Conservation (phyloP, 23 tunicate genomes). For the Ascidia mentula region DNA sequence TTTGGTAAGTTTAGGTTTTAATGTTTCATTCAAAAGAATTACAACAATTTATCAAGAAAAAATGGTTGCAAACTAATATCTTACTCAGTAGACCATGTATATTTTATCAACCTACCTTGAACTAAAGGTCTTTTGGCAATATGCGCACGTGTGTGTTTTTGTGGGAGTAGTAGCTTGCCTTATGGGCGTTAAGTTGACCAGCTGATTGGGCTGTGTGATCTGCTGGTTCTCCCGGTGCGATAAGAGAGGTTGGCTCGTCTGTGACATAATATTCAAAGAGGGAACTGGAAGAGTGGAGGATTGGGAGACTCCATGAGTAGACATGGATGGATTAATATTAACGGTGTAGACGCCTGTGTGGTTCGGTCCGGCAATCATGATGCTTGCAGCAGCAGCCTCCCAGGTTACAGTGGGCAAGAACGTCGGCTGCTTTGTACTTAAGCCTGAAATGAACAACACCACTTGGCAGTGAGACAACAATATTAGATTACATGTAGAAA, state of each 20-base stretch:
- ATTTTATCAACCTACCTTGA: slow-evolving; percentile 54
- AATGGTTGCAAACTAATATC: too few relatives aligned
- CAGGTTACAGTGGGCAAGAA: background rate
- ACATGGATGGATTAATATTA: slow-evolving; percentile 38
- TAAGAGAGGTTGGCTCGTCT: slow-evolving; percentile 31
- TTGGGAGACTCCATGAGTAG: slow-evolving; percentile 32
- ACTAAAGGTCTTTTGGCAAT: slow-evolving; percentile 46
- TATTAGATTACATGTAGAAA: too few relatives aligned
- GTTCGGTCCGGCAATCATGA: slow-evolving; percentile 49
- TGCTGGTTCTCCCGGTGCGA: slow-evolving; percentile 27
- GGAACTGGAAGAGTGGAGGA: slow-evolving; percentile 19
- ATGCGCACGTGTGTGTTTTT: slow-evolving; percentile 34
- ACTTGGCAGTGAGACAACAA: too few relatives aligned
- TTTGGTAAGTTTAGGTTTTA: too few relatives aligned
- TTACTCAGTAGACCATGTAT: too few relatives aligned
- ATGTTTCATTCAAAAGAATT: too few relatives aligned
- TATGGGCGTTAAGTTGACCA: slow-evolving; percentile 49
- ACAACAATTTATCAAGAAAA: too few relatives aligned
- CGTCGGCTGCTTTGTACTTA: too few relatives aligned
- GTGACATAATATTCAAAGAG: slow-evolving; percentile 36
- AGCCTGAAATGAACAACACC: too few relatives aligned
- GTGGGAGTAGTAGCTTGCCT: slow-evolving; percentile 6
- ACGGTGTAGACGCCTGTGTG: slow-evolving; percentile 48
- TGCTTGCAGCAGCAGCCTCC: background rate
- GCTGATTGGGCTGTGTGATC: slow-evolving; percentile 30